Evolutionary conservation across 2,888 invertebrate genomes (phyloP).

Genomic region (Tyria jacobaeae): DNA sequence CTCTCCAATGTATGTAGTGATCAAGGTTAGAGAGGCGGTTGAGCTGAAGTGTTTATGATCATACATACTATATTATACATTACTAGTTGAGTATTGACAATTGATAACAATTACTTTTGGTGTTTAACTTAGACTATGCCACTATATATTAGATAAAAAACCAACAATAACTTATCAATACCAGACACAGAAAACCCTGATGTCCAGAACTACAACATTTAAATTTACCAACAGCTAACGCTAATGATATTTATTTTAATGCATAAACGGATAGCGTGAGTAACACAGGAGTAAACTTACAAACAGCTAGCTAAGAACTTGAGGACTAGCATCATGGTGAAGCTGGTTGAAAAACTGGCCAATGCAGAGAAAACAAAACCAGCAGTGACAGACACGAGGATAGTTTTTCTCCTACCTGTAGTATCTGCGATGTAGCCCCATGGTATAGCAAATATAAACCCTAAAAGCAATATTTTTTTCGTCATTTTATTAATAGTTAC

Average conservation of each 20-base stretch:
- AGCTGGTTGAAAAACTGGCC: slow-evolving; percentile 40
- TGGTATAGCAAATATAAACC: slow-evolving; percentile 44
- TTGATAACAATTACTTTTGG: neutral
- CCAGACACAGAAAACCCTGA: too few relatives aligned
- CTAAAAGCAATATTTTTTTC: slow-evolving; percentile 34
- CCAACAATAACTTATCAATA: too few relatives aligned
- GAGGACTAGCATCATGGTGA: slow-evolving; percentile 36
- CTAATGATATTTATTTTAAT: too few relatives aligned
- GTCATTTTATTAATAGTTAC: too few relatives aligned
- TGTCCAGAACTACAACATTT: too few relatives aligned
- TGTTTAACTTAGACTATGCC: too few relatives aligned
- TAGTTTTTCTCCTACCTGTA: slow-evolving; percentile 82
- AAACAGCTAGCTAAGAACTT: slow-evolving; percentile 43
- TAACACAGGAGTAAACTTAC: slow-evolving; percentile 23
- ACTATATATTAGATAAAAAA: too few relatives aligned
- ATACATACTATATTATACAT: neutral
- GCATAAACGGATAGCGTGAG: too few relatives aligned
- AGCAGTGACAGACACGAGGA: slow-evolving; percentile 34
- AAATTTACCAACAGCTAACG: slow-evolving; percentile 41
- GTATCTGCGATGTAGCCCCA: slow-evolving; percentile 91
- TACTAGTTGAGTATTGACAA: neutral
- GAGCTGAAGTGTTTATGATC: slow-evolving; percentile 47
- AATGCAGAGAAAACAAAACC: slow-evolving; percentile 37
- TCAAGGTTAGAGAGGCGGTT: slow-evolving; percentile 69
- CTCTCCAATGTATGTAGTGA: slow-evolving; percentile 82